Conservation (phyloP, 2,113 vertebrate genomes). For the Varanus salvator region DNA sequence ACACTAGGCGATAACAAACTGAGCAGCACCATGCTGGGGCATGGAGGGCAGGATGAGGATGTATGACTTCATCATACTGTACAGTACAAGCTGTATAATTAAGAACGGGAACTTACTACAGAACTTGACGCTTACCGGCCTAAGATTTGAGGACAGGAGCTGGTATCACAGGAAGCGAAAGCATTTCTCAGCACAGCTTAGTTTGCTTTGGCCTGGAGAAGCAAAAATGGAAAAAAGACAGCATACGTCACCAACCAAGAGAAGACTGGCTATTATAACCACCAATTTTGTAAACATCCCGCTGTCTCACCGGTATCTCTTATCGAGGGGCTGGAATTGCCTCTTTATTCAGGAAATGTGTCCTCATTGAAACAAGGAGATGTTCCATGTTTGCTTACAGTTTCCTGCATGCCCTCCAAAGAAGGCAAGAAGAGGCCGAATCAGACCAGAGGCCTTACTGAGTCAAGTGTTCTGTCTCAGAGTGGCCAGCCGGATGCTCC, state of each 20-base stretch:
- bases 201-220: conserved; percentile 9
- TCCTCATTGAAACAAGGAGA: not conserved
- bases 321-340: not conserved
- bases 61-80: not conserved
- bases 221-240: not conserved
- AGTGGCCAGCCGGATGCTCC: too few species aligned
- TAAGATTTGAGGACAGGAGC: not conserved
- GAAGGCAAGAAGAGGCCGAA: not conserved
- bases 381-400: not conserved
- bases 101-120: conserved; percentile 23
- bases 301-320: not conserved
- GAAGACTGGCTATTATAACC: conserved; percentile 1
- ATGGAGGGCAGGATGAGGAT: not conserved
- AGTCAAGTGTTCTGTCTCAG: not conserved
- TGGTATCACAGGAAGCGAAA: not conserved
- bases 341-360: not conserved
- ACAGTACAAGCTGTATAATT: not conserved
- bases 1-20: not conserved
- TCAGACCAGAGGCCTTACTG: too few species aligned
- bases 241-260: not conserved
- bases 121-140: not conserved
- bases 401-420: not conserved
- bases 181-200: not conserved
- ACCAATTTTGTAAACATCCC: not conserved
- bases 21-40: accelerated